phyloP scores from a whole-genome alignment of 2,888 invertebrate genomes.

The Coremacera marginata region DNA sequence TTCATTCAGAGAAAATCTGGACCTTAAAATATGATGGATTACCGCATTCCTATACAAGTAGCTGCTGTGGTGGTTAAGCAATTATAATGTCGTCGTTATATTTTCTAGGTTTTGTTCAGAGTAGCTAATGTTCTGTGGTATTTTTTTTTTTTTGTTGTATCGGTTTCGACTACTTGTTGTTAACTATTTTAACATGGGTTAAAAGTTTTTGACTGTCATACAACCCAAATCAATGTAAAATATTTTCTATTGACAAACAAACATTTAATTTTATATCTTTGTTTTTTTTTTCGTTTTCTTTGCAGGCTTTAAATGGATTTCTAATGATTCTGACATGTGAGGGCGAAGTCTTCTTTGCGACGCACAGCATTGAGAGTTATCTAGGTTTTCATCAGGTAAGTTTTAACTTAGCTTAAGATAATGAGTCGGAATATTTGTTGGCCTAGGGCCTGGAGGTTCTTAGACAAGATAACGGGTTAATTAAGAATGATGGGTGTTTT shows the following conservation, averaged over 20 bases:
- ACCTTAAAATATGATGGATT: conserved; percentile 56
- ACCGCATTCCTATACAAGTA: conserved; percentile 53
- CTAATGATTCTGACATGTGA: conserved; percentile 98
- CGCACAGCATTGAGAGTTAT: conserved; percentile 99
- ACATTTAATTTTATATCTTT: conserved; percentile 3
- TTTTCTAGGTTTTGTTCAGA: background rate
- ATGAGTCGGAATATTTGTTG: background rate
- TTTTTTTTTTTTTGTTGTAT: background rate
- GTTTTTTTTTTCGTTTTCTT: conserved; percentile 48
- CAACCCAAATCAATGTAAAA: conserved; percentile 41
- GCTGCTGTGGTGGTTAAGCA: conserved; percentile 42
- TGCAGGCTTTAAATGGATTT: conserved; percentile 98
- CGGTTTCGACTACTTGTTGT: background rate
- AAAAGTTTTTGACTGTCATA: background rate
- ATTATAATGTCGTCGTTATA: conserved; percentile 43
- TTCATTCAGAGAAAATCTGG: background rate
- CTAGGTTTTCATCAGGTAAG: conserved; percentile 99
- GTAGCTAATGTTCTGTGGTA: background rate
- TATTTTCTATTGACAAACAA: conserved; percentile 22
- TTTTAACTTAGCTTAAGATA: background rate
- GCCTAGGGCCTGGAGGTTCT: too few relatives aligned
- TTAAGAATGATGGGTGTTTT: too few relatives aligned
- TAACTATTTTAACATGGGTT: background rate
- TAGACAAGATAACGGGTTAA: too few relatives aligned
- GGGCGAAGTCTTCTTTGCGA: conserved; percentile 99